These are phyloP conservation scores for Atherix ibis DNA, from an alignment of 2,888 invertebrate genomes.

Conservation along the genomic window DNA sequence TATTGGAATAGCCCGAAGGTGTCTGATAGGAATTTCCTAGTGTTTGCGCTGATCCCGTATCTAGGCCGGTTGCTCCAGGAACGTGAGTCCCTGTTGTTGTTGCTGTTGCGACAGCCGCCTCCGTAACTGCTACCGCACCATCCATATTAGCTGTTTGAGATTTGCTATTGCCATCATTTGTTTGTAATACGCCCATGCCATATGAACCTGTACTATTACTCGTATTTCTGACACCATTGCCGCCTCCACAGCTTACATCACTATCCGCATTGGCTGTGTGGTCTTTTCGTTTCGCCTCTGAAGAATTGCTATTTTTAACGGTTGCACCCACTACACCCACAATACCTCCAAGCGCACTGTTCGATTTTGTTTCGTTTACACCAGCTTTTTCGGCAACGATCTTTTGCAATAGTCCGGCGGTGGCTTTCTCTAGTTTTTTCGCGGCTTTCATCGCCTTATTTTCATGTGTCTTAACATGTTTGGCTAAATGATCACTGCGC, in stretches of 20 bases:
- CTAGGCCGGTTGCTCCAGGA: no score
- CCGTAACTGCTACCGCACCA: no score
- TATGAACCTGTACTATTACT: no score
- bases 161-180: no score
- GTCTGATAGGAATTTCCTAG: not conserved
- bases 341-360: not conserved
- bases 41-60: not conserved
- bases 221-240: no score
- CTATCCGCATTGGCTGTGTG: slow-evolving; percentile 4
- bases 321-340: not conserved
- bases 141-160: no score
- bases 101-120: no score
- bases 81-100: no score
- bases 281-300: slow-evolving; percentile 5
- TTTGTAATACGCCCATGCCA: no score
- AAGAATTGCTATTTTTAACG: not conserved
- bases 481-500: slow-evolving; percentile 84
- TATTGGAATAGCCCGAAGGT: slow-evolving; percentile 6
- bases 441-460: slow-evolving; percentile 25
- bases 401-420: no score
- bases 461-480: slow-evolving; percentile 76
- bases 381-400: no score
- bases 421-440: not conserved
- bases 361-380: slow-evolving; percentile 2
- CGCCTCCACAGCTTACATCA: no score